A percentile compares a stretch with the other conserved stretches of the same genome.
Conservation (phyloP, 2,797 vertebrate species). For the Chaunax sp. region DNA sequence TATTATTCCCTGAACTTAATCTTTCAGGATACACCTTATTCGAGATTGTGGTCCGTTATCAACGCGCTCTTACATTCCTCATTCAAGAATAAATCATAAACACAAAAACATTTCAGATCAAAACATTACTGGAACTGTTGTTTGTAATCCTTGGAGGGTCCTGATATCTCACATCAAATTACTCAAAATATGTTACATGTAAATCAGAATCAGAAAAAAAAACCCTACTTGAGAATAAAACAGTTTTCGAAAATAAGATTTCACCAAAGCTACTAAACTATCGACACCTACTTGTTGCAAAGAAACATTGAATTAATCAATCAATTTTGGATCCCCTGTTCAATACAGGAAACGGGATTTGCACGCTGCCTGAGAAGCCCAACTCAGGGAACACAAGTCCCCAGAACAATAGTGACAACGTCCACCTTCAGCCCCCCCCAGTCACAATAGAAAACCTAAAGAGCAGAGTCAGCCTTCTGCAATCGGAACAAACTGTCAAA, state of each 20-base stretch:
- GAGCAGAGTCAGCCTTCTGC: slow-evolving; percentile 23
- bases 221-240: too few relatives aligned
- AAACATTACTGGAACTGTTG: background rate
- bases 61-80: background rate
- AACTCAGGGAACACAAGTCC: background rate
- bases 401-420: background rate
- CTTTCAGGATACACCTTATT: background rate
- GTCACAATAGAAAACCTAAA: slow-evolving; percentile 32
- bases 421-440: slow-evolving; percentile 19
- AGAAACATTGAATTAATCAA: too few relatives aligned
- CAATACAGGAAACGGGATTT: background rate
- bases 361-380: slow-evolving; percentile 2
- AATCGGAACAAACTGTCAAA: background rate
- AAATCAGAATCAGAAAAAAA: too few relatives aligned
- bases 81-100: background rate
- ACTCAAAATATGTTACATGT: too few relatives aligned
- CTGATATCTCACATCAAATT: background rate
- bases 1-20: background rate
- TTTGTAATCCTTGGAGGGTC: background rate
- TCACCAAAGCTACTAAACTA: too few relatives aligned
- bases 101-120: background rate
- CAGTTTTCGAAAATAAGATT: too few relatives aligned
- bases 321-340: background rate
- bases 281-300: too few relatives aligned
- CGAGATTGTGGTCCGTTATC: background rate